Percentiles rank a stretch among this genome's conserved stretches.
phyloP scores from a whole-genome alignment of 2,113 vertebrate genomes.

The Glaucomys volans region DNA sequence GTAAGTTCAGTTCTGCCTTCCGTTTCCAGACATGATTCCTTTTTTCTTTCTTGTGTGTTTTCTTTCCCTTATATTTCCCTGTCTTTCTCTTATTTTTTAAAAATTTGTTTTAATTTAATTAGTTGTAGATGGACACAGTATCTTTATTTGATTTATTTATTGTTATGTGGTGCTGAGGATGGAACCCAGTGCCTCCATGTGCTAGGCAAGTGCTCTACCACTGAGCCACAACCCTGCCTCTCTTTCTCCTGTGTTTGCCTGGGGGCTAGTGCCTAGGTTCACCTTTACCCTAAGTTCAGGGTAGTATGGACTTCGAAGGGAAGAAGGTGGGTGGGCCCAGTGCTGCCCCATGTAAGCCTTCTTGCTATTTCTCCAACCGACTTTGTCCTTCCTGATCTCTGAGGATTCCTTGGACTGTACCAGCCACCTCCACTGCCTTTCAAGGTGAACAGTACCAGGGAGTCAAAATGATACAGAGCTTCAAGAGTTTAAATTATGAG shows the following conservation, averaged over 20 bases:
- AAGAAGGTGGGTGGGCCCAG: background rate
- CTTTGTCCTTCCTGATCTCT: background rate
- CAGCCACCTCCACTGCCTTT: background rate
- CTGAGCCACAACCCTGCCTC: too few species aligned
- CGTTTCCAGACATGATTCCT: background rate
- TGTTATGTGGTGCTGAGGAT: too few species aligned
- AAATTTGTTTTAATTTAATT: too few species aligned
- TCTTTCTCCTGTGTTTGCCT: background rate
- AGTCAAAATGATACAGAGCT: constrained; percentile 1
- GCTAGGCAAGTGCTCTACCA: too few species aligned
- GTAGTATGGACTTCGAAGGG: background rate
- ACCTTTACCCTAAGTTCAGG: background rate
- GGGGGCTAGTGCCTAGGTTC: background rate
- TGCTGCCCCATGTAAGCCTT: background rate
- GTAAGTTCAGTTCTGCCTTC: background rate
- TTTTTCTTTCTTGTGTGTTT: background rate
- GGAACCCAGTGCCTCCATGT: too few species aligned
- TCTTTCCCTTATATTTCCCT: background rate
- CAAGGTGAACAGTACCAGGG: constrained; percentile 20
- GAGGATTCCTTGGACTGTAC: background rate
- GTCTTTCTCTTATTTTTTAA: background rate
- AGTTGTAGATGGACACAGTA: too few species aligned
- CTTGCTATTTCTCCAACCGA: background rate
- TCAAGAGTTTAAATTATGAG: constrained; percentile 57
- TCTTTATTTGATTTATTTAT: too few species aligned